Evolutionary conservation across 1,140 invertebrate species (phyloP), one percentile per base, ranked within the genome.

Genomic region (Varroa destructor): DNA sequence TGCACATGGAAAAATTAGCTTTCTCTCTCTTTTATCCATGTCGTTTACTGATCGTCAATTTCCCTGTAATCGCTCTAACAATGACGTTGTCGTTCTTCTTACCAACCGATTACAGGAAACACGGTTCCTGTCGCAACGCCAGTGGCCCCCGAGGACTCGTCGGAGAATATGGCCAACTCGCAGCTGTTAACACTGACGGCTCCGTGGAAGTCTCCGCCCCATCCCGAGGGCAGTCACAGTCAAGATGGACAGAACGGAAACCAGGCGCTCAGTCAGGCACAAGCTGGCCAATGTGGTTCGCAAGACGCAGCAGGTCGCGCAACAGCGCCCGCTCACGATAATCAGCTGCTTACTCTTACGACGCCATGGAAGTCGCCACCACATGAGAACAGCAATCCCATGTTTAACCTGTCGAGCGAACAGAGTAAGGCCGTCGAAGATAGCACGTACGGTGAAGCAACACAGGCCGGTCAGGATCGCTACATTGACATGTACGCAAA

Each of bases 111-210:
- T 67, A 43, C 61, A 67, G 61, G 61, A 40, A 67, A 67, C 46
- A 67, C 61, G 12, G 61, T 67, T 67, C 61, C 61, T 12, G 61
- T 67, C 40, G 61, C 61, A 40, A 67, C 61, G 14, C 61, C 61
- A 40, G 61, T 67, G 40, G 61, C 61, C 61, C 40, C 61, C 40
- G 61, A 67, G 40, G 61, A 67, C 46, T 43, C 61, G 61, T 67
- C 61, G 36, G 61, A 67, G 40, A 51, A 51, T 8, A 67, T 67
- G 61, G 46, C 61, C 12, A 67, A 67, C 37, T 67, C 61, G 12
- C 61, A 67, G 46, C 46, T 67, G 37, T 67, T 67, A 37, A 67
- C 61, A 37, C 61, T 67, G 40, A 67, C 61, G 46, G 61, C 61
- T 40, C 61, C 61, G 1, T 67, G 61, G 61, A 67, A 67, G 40